These are phyloP conservation scores for Tragulus kanchil DNA, from an alignment of 2,113 vertebrate genomes.

Conservation along the genomic window DNA sequence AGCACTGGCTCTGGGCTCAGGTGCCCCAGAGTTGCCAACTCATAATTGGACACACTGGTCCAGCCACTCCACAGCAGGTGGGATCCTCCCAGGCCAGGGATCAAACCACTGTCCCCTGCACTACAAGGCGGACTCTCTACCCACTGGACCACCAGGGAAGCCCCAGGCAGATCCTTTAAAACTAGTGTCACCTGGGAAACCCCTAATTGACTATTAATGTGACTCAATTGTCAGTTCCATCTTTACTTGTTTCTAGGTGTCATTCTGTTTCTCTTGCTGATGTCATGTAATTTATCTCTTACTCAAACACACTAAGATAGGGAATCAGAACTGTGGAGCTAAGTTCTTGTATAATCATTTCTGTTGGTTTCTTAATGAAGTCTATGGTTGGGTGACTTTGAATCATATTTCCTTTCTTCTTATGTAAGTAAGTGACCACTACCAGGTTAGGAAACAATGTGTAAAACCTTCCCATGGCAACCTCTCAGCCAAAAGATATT, in stretches of 20 bases:
- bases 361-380: not conserved
- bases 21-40: too few relatives aligned
- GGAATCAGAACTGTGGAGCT: not conserved
- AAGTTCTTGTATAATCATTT: not conserved
- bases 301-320: not conserved
- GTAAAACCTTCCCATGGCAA: not conserved
- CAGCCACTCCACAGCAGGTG: too few relatives aligned
- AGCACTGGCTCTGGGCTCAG: too few relatives aligned
- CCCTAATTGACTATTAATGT: not conserved
- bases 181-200: too few relatives aligned
- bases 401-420: not conserved
- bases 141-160: not conserved
- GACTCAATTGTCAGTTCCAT: not conserved
- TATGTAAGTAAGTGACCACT: not conserved
- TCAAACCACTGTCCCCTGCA: not conserved
- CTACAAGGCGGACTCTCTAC: not conserved
- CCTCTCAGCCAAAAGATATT: not conserved
- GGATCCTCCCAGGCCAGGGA: not conserved
- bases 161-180: not conserved
- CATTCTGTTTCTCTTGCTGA: not conserved
- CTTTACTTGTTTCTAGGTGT: not conserved
- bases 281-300: not conserved
- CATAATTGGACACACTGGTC: too few relatives aligned
- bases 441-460: not conserved
- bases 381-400: not conserved